Evolutionary conservation across 2,797 vertebrate species (phyloP).

Genomic region (Myotis pilosus): DNA sequence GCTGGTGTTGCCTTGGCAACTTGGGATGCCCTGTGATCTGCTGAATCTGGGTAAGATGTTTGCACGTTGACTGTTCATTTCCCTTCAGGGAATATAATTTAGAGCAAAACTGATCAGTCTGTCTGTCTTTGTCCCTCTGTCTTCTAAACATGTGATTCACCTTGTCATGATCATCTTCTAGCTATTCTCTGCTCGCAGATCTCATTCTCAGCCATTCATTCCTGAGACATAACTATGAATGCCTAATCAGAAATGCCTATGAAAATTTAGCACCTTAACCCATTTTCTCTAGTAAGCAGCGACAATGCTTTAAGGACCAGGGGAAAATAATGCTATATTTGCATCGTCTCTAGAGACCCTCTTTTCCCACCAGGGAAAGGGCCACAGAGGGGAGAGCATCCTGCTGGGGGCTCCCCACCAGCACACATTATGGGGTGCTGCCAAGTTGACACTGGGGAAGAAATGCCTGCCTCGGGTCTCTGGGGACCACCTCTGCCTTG

Average conservation of each 20-base stretch:
- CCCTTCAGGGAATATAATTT: neutral
- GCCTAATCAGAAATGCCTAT: slow-evolving; percentile 54
- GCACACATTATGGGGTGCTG: accelerated
- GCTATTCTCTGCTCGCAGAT: neutral
- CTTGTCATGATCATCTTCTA: slow-evolving; percentile 17
- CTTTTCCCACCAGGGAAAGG: neutral
- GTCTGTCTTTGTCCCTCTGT: neutral
- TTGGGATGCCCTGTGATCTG: neutral
- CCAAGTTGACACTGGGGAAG: neutral
- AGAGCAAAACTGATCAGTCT: neutral
- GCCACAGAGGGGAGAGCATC: accelerated
- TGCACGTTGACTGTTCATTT: neutral
- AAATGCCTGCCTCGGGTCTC: neutral
- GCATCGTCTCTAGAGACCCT: neutral
- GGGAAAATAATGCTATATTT: accelerated
- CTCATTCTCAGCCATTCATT: slow-evolving; percentile 43
- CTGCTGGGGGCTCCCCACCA: too few species aligned
- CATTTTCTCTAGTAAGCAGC: slow-evolving; percentile 29
- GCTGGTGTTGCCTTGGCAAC: slow-evolving; percentile 52
- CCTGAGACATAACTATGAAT: neutral
- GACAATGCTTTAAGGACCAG: neutral
- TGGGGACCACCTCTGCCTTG: neutral
- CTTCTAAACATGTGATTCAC: neutral
- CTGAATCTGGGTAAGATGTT: neutral
- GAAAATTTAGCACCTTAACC: neutral